These are phyloP conservation scores for Limnephilus rhombicus DNA, from an alignment of 2,888 invertebrate genomes.

Conservation along the genomic window DNA sequence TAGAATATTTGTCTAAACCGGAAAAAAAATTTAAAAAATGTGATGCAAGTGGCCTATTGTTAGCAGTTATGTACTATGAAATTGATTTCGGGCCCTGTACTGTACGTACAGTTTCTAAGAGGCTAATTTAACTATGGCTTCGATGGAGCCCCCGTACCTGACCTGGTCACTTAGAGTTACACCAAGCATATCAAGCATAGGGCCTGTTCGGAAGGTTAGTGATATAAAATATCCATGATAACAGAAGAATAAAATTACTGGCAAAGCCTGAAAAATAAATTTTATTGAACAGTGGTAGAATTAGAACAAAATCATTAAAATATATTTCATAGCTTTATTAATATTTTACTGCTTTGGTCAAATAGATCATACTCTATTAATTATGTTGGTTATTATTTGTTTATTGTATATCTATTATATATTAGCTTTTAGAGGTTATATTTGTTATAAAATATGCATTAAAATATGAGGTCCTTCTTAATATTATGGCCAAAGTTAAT, in stretches of 20 bases:
- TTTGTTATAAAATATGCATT: not conserved
- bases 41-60: no score
- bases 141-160: no score
- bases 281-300: not conserved
- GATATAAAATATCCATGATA: not conserved
- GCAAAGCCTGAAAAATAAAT: not conserved
- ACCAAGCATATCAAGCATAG: no score
- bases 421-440: not conserved
- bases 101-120: no score
- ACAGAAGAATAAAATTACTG: not conserved
- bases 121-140: no score
- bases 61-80: no score
- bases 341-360: not conserved
- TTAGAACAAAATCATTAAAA: not conserved
- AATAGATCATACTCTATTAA: not conserved
- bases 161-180: no score
- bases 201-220: no score
- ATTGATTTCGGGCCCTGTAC: no score
- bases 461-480: not conserved
- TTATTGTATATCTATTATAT: not conserved
- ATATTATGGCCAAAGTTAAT: not conserved
- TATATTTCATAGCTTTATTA: not conserved
- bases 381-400: not conserved
- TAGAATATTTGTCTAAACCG: no score
- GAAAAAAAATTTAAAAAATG: no score